phyloP scores from a whole-genome alignment of 1,140 invertebrate species.

The Aethina tumida region DNA sequence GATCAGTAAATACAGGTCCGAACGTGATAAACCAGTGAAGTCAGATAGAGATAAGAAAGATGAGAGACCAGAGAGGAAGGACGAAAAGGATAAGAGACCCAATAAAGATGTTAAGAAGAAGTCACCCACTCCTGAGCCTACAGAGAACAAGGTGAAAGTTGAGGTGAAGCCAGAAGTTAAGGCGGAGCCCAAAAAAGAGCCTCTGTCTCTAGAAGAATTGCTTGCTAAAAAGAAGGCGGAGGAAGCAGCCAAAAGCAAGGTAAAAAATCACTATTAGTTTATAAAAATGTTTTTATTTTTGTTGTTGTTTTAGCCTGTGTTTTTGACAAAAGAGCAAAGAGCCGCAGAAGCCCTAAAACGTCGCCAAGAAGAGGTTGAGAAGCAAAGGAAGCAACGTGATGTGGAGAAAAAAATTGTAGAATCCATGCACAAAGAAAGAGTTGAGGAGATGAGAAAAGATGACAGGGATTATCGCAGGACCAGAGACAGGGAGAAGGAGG shows the following conservation, averaged over 20 bases:
- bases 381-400: constrained; percentile 54
- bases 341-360: constrained; percentile 79
- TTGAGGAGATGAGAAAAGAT: constrained; percentile 24
- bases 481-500: constrained; percentile 37
- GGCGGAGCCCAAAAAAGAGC: constrained; percentile 62
- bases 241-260: constrained; percentile 81
- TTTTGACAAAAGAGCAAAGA: constrained; percentile 93
- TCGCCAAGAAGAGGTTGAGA: constrained; percentile 76
- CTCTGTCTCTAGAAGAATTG: constrained; percentile 91
- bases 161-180: constrained; percentile 30
- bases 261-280: constrained; percentile 20
- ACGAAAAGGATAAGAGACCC: constrained; percentile 37
- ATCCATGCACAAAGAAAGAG: constrained; percentile 18
- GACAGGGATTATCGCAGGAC: constrained; percentile 24
- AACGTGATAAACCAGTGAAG: constrained; percentile 37
- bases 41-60: constrained; percentile 31
- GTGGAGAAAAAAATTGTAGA: constrained; percentile 54
- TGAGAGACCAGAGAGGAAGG: constrained; percentile 20
- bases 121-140: constrained; percentile 26
- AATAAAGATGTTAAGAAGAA: constrained; percentile 16
- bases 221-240: constrained; percentile 94
- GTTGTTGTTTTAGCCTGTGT: constrained; percentile 64
- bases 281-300: constrained; percentile 6
- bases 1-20: constrained; percentile 34
- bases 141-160: constrained; percentile 37